These are phyloP conservation scores for Tonatia bakeri DNA, from an alignment of 2,113 vertebrate species.

Conservation along the genomic window DNA sequence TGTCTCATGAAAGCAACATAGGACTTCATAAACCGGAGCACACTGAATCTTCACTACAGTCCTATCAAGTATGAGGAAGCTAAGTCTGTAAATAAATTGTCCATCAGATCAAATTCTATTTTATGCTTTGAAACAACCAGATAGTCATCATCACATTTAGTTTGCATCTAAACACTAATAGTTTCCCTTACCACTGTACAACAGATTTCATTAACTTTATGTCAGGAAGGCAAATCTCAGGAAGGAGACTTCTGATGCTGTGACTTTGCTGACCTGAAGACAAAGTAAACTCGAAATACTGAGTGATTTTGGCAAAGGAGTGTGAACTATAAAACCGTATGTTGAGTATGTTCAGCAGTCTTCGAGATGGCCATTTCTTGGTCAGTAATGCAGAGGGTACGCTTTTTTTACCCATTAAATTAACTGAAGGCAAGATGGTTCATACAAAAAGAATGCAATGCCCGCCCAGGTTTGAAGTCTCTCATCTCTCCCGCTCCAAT, in stretches of 20 bases:
- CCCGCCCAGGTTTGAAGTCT: background rate
- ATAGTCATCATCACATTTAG: background rate
- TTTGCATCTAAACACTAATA: background rate
- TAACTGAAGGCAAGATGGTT: background rate
- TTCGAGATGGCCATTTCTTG: background rate
- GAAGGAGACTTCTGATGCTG: background rate
- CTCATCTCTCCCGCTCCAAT: background rate
- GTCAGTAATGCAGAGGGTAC: background rate
- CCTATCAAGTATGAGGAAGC: background rate
- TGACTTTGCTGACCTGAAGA: background rate
- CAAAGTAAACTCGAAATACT: background rate
- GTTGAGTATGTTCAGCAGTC: background rate
- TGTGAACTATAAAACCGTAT: background rate
- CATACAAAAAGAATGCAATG: background rate
- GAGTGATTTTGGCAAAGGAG: background rate
- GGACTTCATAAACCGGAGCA: background rate
- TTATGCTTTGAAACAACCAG: background rate
- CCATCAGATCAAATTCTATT: background rate
- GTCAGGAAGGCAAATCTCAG: background rate
- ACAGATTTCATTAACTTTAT: background rate
- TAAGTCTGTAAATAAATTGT: background rate
- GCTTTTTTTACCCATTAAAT: background rate
- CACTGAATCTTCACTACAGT: background rate
- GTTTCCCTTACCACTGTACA: background rate
- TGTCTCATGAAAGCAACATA: background rate